These are phyloP conservation scores for Sternarchorhynchus goeldii DNA, from an alignment of 2,797 vertebrate species.

Conservation along the genomic window DNA sequence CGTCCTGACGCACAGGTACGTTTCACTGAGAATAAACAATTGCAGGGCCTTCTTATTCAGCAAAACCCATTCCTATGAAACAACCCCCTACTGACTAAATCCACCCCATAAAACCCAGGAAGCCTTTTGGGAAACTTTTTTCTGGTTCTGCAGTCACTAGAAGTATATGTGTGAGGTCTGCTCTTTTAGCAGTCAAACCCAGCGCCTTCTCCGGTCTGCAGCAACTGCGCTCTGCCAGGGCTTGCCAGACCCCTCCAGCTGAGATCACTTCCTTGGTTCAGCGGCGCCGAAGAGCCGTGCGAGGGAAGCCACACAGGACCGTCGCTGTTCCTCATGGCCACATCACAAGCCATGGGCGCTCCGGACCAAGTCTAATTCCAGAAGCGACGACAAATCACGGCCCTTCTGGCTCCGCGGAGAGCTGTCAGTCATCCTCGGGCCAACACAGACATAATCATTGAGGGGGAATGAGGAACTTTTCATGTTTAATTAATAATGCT, in stretches of 20 bases:
- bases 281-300: background rate
- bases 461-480: slow-evolving; percentile 76
- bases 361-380: slow-evolving; percentile 34
- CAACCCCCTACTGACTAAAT: slow-evolving; percentile 65
- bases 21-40: slow-evolving; percentile 67
- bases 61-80: slow-evolving; percentile 64
- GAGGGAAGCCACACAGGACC: background rate
- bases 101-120: slow-evolving; percentile 57
- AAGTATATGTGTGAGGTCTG: slow-evolving; percentile 17
- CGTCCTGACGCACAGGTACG: slow-evolving; percentile 47
- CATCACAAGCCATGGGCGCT: slow-evolving; percentile 29
- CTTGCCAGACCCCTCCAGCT: background rate
- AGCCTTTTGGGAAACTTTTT: slow-evolving; percentile 48
- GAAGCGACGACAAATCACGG: slow-evolving; percentile 51
- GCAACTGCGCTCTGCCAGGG: background rate
- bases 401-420: slow-evolving; percentile 51
- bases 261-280: background rate
- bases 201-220: background rate
- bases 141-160: background rate
- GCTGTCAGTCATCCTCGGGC: slow-evolving; percentile 67
- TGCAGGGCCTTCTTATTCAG: slow-evolving; percentile 56
- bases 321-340: slow-evolving; percentile 26
- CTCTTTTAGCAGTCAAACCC: too few relatives aligned
- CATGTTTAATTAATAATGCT: slow-evolving; percentile 85
- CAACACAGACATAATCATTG: slow-evolving; percentile 70